phyloP scores from a whole-genome alignment of 2,888 invertebrate genomes.

The Magallana nippona region DNA sequence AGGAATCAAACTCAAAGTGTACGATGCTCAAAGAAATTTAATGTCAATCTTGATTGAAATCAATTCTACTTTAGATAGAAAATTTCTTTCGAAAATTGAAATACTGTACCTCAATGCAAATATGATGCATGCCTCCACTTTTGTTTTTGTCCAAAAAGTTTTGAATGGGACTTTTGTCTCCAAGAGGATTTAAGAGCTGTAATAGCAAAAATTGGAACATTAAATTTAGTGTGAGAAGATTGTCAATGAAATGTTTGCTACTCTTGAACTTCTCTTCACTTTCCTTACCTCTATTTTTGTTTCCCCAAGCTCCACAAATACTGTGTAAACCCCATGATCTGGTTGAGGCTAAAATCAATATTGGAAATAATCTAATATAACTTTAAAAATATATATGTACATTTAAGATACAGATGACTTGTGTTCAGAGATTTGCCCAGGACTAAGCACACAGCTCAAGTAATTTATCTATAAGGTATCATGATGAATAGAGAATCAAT shows the following conservation, averaged over 20 bases:
- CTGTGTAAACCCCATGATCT: conserved; percentile 84
- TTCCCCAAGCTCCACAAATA: conserved; percentile 84
- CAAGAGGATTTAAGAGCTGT: conserved; percentile 82
- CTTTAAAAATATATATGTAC: background rate
- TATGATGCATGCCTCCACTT: conserved; percentile 84
- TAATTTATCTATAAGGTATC: too few species aligned
- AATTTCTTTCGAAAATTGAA: too few species aligned
- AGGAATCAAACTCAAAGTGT: background rate
- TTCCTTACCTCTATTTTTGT: conserved; percentile 82
- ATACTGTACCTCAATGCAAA: conserved; percentile 83
- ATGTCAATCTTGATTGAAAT: too few species aligned
- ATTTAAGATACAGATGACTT: too few species aligned
- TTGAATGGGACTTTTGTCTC: conserved; percentile 83
- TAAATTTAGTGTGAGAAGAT: background rate
- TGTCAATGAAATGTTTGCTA: too few species aligned
- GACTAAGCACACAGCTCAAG: too few species aligned
- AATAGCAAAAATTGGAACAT: background rate
- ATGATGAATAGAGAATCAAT: too few species aligned
- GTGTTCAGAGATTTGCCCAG: too few species aligned
- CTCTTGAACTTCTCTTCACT: background rate
- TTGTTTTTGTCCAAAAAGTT: conserved; percentile 83
- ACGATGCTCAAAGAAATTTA: background rate
- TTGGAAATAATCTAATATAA: background rate
- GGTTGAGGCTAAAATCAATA: conserved; percentile 79
- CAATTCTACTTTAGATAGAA: too few species aligned